phyloP scores from a whole-genome alignment of 2,113 vertebrate genomes.

The Silurus glanis region DNA sequence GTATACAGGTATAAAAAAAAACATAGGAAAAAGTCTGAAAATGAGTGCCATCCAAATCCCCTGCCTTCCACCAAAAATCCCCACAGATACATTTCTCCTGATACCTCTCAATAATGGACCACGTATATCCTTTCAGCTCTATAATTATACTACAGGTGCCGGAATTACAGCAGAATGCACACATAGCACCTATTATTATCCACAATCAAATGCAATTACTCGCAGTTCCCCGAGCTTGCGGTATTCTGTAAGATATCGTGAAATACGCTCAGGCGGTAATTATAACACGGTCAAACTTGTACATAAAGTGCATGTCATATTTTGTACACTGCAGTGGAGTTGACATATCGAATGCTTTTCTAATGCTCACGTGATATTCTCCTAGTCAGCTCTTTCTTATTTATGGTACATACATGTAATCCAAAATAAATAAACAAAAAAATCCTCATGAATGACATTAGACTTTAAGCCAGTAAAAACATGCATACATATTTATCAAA shows the following conservation, averaged over 20 bases:
- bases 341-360: neutral
- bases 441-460: neutral
- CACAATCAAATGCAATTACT: slow-evolving; percentile 27
- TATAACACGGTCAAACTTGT: neutral
- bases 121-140: slow-evolving; percentile 17
- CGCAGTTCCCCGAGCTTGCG: neutral
- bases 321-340: neutral
- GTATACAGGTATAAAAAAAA: neutral
- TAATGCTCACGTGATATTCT: neutral
- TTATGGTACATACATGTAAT: neutral
- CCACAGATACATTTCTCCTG: neutral
- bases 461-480: neutral
- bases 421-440: neutral
- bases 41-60: neutral
- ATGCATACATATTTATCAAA: no score
- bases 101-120: slow-evolving; percentile 5
- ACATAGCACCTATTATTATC: slow-evolving; percentile 13
- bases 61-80: neutral
- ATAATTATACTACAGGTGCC: neutral
- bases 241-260: slow-evolving; percentile 6
- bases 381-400: neutral
- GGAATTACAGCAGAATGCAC: neutral
- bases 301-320: neutral
- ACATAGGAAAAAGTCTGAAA: neutral
- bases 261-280: slow-evolving; percentile 2